A percentile compares a stretch with the other conserved stretches of the same genome.
Evolutionary conservation across 2,888 invertebrate genomes (phyloP).

Genomic region (Papilio demoleus): DNA sequence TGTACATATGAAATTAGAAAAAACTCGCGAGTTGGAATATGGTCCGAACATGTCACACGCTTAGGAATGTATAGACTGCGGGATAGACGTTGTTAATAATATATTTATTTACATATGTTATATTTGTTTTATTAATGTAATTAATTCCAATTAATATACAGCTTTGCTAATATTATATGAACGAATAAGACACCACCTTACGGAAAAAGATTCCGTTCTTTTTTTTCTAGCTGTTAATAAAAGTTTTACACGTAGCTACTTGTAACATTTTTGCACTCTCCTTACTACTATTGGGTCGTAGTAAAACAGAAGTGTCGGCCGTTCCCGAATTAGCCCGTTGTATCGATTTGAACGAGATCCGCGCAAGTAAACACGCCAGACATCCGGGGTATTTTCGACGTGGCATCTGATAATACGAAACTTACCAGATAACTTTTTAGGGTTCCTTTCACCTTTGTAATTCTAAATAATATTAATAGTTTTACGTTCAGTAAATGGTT

Average conservation of each 20-base stretch:
- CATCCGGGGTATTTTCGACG: slow-evolving; percentile 39
- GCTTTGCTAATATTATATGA: no score
- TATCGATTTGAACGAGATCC: slow-evolving; percentile 38
- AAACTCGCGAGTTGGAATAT: no score
- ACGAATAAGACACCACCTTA: no score
- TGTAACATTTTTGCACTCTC: slow-evolving; percentile 6
- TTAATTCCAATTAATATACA: no score
- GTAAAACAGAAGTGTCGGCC: slow-evolving; percentile 40
- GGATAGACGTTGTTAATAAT: no score
- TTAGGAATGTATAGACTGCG: no score
- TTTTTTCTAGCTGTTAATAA: no score
- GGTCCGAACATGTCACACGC: no score
- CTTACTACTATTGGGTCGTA: slow-evolving; percentile 36
- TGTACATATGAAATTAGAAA: no score
- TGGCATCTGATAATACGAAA: slow-evolving; percentile 36
- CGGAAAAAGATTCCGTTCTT: no score
- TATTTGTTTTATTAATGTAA: no score
- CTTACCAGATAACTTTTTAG: slow-evolving; percentile 31
- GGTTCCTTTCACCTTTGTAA: slow-evolving; percentile 4
- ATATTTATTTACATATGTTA: no score
- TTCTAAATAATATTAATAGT: background rate
- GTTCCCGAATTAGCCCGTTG: slow-evolving; percentile 40
- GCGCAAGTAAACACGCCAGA: slow-evolving; percentile 38
- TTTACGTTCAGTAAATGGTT: background rate
- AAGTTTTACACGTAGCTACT: background rate